A percentile compares a stretch with the other conserved stretches of the same genome.
These are phyloP conservation scores for Oncorhynchus keta DNA, from an alignment of 2,113 vertebrate genomes.

Conservation along the genomic window DNA sequence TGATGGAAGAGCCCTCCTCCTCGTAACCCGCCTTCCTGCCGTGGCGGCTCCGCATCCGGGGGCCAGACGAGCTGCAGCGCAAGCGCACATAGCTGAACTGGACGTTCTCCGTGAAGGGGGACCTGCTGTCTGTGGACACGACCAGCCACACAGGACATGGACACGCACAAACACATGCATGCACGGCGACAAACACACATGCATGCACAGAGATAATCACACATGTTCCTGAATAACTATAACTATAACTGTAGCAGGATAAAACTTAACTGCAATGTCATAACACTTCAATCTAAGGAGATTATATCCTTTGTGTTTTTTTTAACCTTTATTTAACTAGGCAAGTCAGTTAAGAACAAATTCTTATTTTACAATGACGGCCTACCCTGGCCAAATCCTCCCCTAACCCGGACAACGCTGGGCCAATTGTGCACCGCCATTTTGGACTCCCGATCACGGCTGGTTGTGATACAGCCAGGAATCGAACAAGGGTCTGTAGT, in stretches of 20 bases:
- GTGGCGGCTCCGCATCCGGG: slow-evolving; percentile 75
- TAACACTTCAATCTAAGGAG: no score
- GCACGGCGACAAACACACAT: slow-evolving; percentile 17
- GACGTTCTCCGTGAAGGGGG: slow-evolving; percentile 85
- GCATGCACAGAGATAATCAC: background rate
- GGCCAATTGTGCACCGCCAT: no score
- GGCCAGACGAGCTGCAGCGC: slow-evolving; percentile 81
- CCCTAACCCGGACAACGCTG: no score
- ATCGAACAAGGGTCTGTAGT: no score
- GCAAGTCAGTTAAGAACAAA: no score
- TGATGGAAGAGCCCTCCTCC: slow-evolving; percentile 84
- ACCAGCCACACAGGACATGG: slow-evolving; percentile 53
- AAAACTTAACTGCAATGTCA: no score
- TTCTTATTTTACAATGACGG: no score
- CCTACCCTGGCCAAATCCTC: no score
- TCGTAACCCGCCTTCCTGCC: slow-evolving; percentile 74
- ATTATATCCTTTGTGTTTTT: background rate
- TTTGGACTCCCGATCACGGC: no score
- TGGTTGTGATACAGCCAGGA: no score
- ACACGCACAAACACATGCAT: slow-evolving; percentile 26
- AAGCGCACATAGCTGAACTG: slow-evolving; percentile 91
- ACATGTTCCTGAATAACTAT: background rate
- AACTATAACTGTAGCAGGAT: background rate
- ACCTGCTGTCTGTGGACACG: slow-evolving; percentile 85
- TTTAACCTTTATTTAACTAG: no score